Evolutionary conservation across 2,888 invertebrate genomes (phyloP).

Genomic region (Philereme vetulata): DNA sequence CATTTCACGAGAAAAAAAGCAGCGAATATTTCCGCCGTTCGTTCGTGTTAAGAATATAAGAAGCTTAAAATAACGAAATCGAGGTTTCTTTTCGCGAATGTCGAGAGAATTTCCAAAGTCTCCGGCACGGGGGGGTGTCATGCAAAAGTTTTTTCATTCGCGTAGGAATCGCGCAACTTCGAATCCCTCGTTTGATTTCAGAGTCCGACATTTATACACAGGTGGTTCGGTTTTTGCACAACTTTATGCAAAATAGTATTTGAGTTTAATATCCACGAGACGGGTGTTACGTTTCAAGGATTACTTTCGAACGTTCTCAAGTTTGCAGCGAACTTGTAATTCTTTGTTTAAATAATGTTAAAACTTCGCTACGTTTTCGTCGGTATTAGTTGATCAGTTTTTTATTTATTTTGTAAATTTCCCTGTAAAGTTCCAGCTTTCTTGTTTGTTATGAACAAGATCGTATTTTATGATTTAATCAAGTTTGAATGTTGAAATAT

Average conservation of each 20-base stretch:
- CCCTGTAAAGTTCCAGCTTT: neutral
- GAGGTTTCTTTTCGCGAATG: conserved; percentile 46
- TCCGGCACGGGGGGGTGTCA: conserved; percentile 38
- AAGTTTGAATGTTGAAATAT: too few species aligned
- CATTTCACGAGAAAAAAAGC: conserved; percentile 58
- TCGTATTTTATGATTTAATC: neutral
- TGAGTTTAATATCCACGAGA: conserved; percentile 55
- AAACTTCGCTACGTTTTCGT: conserved; percentile 15
- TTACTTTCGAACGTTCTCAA: conserved; percentile 46
- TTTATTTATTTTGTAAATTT: neutral
- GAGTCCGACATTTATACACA: conserved; percentile 52
- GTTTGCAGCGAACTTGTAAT: conserved; percentile 40
- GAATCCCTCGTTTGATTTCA: conserved; percentile 57
- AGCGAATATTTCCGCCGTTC: conserved; percentile 49
- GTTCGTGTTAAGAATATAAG: conserved; percentile 71
- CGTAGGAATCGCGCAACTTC: conserved; percentile 49
- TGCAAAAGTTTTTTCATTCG: conserved; percentile 66
- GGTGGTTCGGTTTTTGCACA: conserved; percentile 58
- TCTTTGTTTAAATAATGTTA: conserved; percentile 47
- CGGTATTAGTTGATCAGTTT: conserved; percentile 11
- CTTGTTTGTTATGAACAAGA: neutral
- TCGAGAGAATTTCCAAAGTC: conserved; percentile 49
- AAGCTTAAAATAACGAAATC: conserved; percentile 72
- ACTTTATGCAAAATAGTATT: conserved; percentile 60
- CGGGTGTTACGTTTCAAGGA: conserved; percentile 51